These are phyloP conservation scores for Lochmaea crataegi DNA, from an alignment of 2,888 invertebrate genomes.

Conservation along the genomic window DNA sequence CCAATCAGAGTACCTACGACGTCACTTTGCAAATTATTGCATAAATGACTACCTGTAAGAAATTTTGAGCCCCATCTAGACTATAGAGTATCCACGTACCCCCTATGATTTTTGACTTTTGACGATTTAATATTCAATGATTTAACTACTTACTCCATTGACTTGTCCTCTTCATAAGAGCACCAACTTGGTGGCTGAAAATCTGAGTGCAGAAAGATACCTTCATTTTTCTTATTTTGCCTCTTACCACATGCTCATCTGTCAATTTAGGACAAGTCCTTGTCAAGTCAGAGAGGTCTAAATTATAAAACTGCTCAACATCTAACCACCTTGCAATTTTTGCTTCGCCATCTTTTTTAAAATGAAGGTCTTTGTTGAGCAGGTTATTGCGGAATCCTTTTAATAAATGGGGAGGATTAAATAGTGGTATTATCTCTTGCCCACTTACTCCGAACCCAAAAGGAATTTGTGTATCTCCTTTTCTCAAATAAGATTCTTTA, in stretches of 20 bases:
- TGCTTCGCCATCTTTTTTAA: background rate
- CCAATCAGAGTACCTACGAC: too few relatives aligned
- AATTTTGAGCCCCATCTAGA: too few relatives aligned
- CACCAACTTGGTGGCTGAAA: too few relatives aligned
- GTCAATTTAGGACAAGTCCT: constrained; percentile 5
- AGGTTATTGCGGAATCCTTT: constrained; percentile 9
- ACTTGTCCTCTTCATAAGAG: too few relatives aligned
- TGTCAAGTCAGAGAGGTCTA: background rate
- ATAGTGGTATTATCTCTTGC: constrained; percentile 1
- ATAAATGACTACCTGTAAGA: too few relatives aligned
- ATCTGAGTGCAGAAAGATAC: too few relatives aligned
- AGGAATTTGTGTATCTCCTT: background rate
- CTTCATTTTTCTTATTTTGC: too few relatives aligned
- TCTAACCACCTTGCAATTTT: background rate
- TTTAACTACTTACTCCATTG: too few relatives aligned
- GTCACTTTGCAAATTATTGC: too few relatives aligned
- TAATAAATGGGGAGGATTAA: constrained; percentile 14
- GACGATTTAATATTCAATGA: too few relatives aligned
- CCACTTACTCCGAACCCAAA: background rate
- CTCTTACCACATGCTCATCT: background rate
- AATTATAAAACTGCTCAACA: background rate
- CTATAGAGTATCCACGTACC: too few relatives aligned
- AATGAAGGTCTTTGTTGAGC: background rate
- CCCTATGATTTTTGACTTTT: too few relatives aligned
- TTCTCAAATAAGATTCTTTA: background rate